Percentiles rank a stretch among this genome's conserved stretches.
Conservation (phyloP, 2,797 vertebrate species). For the Acrossocheilus wenchowensis region DNA sequence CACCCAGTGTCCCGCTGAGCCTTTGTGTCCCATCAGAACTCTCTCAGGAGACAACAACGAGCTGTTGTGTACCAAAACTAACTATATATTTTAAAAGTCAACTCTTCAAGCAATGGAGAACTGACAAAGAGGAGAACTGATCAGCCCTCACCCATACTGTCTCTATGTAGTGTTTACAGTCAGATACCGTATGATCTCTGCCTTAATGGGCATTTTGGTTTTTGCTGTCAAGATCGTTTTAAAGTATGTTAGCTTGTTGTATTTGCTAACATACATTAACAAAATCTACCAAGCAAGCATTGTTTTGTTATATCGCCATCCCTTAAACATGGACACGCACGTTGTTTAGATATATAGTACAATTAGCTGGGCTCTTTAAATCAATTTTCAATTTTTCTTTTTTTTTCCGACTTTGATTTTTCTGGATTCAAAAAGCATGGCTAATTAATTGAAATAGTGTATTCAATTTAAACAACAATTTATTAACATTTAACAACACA, state of each 20-base stretch:
- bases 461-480: not conserved
- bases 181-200: not conserved
- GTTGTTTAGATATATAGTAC: not conserved
- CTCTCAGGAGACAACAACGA: constrained; percentile 6
- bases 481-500: not conserved
- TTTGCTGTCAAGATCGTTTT: not conserved
- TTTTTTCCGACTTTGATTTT: not conserved
- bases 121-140: not conserved
- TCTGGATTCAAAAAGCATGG: not conserved
- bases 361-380: not conserved
- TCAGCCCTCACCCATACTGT: not conserved
- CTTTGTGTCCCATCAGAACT: constrained; percentile 46
- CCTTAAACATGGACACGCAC: not conserved
- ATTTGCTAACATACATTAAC: not conserved
- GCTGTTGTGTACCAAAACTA: constrained; percentile 16
- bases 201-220: not conserved
- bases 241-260: not conserved
- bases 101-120: not conserved
- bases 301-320: not conserved
- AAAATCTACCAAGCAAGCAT: not conserved
- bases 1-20: constrained; percentile 27
- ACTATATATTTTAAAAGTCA: not conserved
- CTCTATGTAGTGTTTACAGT: not conserved
- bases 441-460: not conserved
- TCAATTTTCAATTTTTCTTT: not conserved